These are phyloP conservation scores for Copidosoma floridanum DNA, from an alignment of 1,140 invertebrate genomes.

Conservation along the genomic window DNA sequence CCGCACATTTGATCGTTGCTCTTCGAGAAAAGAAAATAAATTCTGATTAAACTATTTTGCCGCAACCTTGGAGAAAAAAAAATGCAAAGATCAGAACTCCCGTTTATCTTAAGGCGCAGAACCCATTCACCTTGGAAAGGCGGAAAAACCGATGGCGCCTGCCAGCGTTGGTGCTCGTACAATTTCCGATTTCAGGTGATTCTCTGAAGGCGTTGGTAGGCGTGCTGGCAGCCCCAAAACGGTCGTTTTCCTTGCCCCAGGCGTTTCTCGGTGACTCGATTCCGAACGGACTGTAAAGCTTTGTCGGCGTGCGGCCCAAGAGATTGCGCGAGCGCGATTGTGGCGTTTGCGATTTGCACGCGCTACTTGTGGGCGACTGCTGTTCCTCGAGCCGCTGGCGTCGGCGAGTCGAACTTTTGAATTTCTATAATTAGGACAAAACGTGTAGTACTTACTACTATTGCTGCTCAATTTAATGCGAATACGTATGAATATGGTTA, in stretches of 20 bases:
- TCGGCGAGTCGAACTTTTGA: conserved; percentile 60
- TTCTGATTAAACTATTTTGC: too few relatives aligned
- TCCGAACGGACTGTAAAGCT: conserved; percentile 65
- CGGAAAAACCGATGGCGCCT: conserved; percentile 35
- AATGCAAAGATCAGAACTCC: too few relatives aligned
- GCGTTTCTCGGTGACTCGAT: conserved; percentile 60
- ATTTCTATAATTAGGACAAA: conserved; percentile 51
- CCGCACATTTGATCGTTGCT: background rate
- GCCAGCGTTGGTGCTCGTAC: conserved; percentile 3
- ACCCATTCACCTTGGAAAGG: conserved; percentile 41
- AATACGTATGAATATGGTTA: background rate
- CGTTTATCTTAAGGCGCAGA: conserved; percentile 43
- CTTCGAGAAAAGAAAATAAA: background rate
- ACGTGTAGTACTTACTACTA: too few relatives aligned
- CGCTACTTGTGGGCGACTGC: conserved; percentile 52
- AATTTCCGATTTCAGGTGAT: too few relatives aligned
- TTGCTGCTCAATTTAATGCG: too few relatives aligned
- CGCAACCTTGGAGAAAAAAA: conserved; percentile 14
- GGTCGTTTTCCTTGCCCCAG: conserved; percentile 47
- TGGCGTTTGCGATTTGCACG: conserved; percentile 51
- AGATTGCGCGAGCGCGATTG: conserved; percentile 56
- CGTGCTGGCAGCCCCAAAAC: background rate
- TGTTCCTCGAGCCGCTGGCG: conserved; percentile 61
- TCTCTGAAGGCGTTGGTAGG: conserved; percentile 8
- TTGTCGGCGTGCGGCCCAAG: conserved; percentile 64